A percentile compares a stretch with the other conserved stretches of the same genome.
phyloP scores from a whole-genome alignment of 2,888 invertebrate species.

The Herminia tarsipennalis region DNA sequence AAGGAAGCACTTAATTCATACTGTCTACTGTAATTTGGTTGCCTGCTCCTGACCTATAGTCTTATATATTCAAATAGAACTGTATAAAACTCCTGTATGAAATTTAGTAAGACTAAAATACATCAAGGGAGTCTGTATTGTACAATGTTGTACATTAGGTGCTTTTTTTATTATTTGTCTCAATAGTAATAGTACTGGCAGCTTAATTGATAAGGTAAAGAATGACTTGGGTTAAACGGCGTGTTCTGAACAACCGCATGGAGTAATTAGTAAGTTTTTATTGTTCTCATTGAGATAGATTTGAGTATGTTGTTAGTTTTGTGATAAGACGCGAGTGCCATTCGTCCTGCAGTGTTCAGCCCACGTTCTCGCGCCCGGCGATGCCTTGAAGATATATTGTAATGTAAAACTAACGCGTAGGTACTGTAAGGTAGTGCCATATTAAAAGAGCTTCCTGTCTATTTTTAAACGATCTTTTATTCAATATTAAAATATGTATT shows the following conservation, averaged over 20 bases:
- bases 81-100: not conserved
- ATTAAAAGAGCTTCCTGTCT: conserved; percentile 84
- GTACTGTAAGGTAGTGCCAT: conserved; percentile 83
- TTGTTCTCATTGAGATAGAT: no score
- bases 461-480: conserved; percentile 69
- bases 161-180: conserved; percentile 23
- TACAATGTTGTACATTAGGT: conserved; percentile 8
- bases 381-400: conserved; percentile 52
- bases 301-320: conserved; percentile 1
- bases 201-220: conserved; percentile 16
- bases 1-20: no score
- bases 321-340: conserved; percentile 19
- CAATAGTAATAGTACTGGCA: conserved; percentile 14
- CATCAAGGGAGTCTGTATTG: not conserved
- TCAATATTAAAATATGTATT: conserved; percentile 13
- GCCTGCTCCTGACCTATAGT: no score
- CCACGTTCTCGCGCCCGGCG: conserved; percentile 24
- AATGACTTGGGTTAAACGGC: conserved; percentile 1
- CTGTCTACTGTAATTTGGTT: no score
- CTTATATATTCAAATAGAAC: no score
- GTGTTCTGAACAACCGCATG: conserved; percentile 15
- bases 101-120: not conserved
- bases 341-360: conserved; percentile 16
- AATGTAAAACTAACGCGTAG: conserved; percentile 35
- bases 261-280: not conserved